These are phyloP conservation scores for Agrilus mali DNA, from an alignment of 2,888 invertebrate genomes.

Conservation along the genomic window DNA sequence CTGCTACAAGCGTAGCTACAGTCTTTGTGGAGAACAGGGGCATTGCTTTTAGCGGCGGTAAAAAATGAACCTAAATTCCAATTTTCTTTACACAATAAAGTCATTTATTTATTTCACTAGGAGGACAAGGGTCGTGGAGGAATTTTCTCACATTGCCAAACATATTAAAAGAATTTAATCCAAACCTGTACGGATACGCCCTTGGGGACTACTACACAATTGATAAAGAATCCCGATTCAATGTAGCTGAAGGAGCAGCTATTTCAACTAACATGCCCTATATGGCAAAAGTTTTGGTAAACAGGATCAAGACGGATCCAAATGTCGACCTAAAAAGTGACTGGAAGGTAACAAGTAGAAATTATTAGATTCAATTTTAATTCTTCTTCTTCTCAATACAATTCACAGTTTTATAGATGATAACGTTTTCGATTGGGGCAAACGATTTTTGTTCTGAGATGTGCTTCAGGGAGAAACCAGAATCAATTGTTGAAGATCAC, in stretches of 20 bases:
- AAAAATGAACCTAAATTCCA: too few species aligned
- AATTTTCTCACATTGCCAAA: constrained; percentile 44
- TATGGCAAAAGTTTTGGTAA: constrained; percentile 42
- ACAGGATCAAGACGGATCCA: constrained; percentile 39
- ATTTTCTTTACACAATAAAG: too few species aligned
- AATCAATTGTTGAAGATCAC: constrained; percentile 34
- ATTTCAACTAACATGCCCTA: constrained; percentile 44
- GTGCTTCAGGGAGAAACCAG: constrained; percentile 36
- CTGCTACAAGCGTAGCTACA: constrained; percentile 59
- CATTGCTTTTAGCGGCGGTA: constrained; percentile 61
- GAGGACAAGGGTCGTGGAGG: constrained; percentile 42
- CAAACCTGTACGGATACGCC: constrained; percentile 48
- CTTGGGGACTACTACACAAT: constrained; percentile 36
- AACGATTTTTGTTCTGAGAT: constrained; percentile 50
- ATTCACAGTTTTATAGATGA: constrained; percentile 32
- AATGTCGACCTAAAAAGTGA: constrained; percentile 41
- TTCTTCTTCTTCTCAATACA: not conserved
- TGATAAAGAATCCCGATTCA: constrained; percentile 37
- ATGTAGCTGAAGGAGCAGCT: constrained; percentile 46
- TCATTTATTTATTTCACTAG: constrained; percentile 21
- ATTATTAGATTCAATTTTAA: not conserved
- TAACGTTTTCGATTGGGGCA: constrained; percentile 45
- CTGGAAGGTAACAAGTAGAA: constrained; percentile 41
- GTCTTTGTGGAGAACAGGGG: constrained; percentile 62
- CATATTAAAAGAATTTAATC: constrained; percentile 51